Evolutionary conservation across 2,888 invertebrate genomes (phyloP).

Genomic region (Synanthedon vespiformis): DNA sequence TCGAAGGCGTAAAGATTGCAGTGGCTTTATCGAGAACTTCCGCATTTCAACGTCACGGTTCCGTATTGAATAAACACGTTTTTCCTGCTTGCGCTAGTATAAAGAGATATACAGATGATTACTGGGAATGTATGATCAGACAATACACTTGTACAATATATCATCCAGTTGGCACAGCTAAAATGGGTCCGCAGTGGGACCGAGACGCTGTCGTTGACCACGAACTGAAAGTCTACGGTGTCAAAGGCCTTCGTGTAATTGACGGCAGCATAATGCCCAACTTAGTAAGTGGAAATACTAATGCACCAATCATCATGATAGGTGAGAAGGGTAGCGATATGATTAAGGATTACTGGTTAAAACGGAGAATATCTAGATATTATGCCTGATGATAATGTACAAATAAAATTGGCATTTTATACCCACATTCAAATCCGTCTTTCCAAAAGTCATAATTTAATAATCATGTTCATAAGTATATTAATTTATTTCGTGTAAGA

Average conservation of each 20-base stretch:
- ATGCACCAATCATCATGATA: constrained; percentile 90
- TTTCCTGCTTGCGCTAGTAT: constrained; percentile 84
- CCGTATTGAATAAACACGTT: constrained; percentile 75
- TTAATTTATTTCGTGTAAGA: too few relatives aligned
- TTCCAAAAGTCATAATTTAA: background rate
- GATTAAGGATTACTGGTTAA: constrained; percentile 87
- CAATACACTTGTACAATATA: constrained; percentile 87
- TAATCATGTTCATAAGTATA: constrained; percentile 2
- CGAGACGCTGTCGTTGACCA: constrained; percentile 86
- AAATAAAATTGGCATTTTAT: constrained; percentile 8
- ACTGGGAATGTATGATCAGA: constrained; percentile 90
- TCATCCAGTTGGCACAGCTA: constrained; percentile 88
- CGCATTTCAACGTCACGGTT: constrained; percentile 81
- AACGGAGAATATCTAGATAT: constrained; percentile 55
- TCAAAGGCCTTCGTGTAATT: constrained; percentile 82
- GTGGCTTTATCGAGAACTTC: constrained; percentile 83
- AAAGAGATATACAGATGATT: constrained; percentile 77
- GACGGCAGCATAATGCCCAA: constrained; percentile 91
- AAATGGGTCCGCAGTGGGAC: constrained; percentile 92
- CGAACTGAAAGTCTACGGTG: constrained; percentile 81
- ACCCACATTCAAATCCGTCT: background rate
- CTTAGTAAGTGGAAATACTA: constrained; percentile 87
- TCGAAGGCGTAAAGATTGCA: constrained; percentile 89
- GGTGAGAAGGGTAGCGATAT: constrained; percentile 90
- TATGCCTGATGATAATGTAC: constrained; percentile 36